Conservation (phyloP, 2,113 vertebrate species). For the Cryptoleucopteryx plumbea region DNA sequence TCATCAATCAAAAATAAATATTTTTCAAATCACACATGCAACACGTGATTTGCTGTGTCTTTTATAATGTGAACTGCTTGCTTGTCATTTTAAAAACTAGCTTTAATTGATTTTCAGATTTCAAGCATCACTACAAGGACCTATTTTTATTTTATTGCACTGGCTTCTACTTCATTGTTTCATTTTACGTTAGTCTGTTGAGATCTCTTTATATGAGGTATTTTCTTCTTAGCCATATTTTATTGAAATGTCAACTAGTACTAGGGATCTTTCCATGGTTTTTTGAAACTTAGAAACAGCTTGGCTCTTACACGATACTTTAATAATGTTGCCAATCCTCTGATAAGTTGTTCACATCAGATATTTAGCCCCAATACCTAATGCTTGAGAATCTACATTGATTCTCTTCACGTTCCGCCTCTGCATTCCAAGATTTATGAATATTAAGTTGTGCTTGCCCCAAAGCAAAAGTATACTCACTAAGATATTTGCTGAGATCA, state of each 20-base stretch:
- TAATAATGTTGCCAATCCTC: conserved; percentile 77
- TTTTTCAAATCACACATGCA: not conserved
- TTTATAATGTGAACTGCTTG: not conserved
- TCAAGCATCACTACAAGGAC: not conserved
- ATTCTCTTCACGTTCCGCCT: conserved; percentile 72
- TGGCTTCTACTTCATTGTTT: conserved; percentile 54
- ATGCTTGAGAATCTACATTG: conserved; percentile 70
- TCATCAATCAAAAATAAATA: not conserved
- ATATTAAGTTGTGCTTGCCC: conserved; percentile 80
- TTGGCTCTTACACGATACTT: conserved; percentile 69
- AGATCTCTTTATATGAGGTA: conserved; percentile 55
- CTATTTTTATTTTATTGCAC: conserved; percentile 40
- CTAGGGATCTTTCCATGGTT: conserved; percentile 42
- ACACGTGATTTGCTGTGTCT: not conserved
- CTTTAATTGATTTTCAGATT: conserved; percentile 49
- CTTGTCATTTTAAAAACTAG: not conserved
- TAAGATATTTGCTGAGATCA: conserved; percentile 82
- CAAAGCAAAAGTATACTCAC: conserved; percentile 79
- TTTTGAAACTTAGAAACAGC: conserved; percentile 71
- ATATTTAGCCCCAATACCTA: conserved; percentile 77
- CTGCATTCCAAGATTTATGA: conserved; percentile 75
- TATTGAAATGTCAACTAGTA: conserved; percentile 72
- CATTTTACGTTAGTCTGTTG: conserved; percentile 30
- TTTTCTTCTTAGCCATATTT: conserved; percentile 71
- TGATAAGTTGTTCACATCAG: conserved; percentile 79